phyloP scores from a whole-genome alignment of 2,888 invertebrate species.

The Rhodophaea formosa region DNA sequence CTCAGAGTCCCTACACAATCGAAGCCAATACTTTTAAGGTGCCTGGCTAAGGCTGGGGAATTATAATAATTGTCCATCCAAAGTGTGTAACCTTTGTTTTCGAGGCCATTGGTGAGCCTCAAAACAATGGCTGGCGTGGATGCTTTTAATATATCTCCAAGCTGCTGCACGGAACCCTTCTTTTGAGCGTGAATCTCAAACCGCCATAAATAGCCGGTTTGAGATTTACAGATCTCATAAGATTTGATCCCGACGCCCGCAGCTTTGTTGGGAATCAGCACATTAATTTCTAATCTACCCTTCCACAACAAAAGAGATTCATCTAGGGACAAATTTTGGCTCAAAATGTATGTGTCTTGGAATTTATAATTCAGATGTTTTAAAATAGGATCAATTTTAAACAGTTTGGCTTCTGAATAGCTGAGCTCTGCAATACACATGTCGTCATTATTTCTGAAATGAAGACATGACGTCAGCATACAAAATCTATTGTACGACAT shows the following conservation, averaged over 20 bases:
- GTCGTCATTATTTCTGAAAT: not conserved
- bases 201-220: constrained; percentile 33
- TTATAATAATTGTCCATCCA: constrained; percentile 33
- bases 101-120: constrained; percentile 23
- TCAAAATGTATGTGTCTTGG: constrained; percentile 19
- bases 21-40: constrained; percentile 27
- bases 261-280: constrained; percentile 32
- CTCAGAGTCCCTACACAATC: constrained; percentile 31
- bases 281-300: constrained; percentile 34
- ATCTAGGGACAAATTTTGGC: constrained; percentile 31
- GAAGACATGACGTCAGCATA: not conserved
- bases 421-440: not conserved
- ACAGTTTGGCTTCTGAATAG: constrained; percentile 22
- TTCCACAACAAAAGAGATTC: constrained; percentile 34
- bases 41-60: constrained; percentile 28
- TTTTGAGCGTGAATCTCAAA: constrained; percentile 27
- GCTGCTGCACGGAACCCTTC: constrained; percentile 9
- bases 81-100: constrained; percentile 24
- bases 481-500: not conserved
- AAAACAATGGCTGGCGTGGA: constrained; percentile 24
- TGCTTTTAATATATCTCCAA: constrained; percentile 22
- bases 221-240: constrained; percentile 34
- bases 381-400: constrained; percentile 24
- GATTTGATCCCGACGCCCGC: constrained; percentile 30
- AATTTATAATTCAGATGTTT: constrained; percentile 23